These are phyloP conservation scores for Morpho deidamia DNA, from an alignment of 2,888 invertebrate species.

Conservation along the genomic window DNA sequence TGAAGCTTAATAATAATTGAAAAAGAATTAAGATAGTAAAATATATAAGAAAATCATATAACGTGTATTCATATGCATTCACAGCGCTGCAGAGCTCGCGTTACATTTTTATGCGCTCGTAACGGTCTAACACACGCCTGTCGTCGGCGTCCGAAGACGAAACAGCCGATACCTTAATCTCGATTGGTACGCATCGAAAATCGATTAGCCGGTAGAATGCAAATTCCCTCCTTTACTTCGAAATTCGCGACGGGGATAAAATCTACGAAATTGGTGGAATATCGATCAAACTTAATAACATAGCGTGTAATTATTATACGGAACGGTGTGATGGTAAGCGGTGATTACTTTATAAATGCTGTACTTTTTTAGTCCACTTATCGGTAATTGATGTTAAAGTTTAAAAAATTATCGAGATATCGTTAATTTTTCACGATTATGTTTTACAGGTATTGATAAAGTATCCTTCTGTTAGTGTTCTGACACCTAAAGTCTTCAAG, in stretches of 20 bases:
- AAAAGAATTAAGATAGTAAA: background rate
- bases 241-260: constrained; percentile 20
- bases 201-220: constrained; percentile 31
- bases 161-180: constrained; percentile 29
- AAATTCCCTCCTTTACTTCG: constrained; percentile 22
- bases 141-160: constrained; percentile 9
- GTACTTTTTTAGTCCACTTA: background rate
- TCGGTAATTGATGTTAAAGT: background rate
- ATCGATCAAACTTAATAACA: constrained; percentile 22
- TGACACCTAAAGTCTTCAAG: too few species aligned
- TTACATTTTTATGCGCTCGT: background rate
- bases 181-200: constrained; percentile 28
- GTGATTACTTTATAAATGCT: constrained; percentile 4
- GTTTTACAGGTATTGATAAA: too few species aligned
- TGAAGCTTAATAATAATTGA: too few species aligned
- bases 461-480: too few species aligned
- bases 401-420: too few species aligned
- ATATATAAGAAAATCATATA: too few species aligned
- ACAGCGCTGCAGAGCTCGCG: too few species aligned
- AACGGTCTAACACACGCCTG: constrained; percentile 11
- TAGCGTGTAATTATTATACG: constrained; percentile 18
- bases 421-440: too few species aligned
- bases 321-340: constrained; percentile 5
- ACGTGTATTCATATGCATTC: too few species aligned
- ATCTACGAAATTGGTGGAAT: constrained; percentile 23